These are phyloP conservation scores for Lampris megalopsis DNA, from an alignment of 2,113 vertebrate genomes.

Conservation along the genomic window DNA sequence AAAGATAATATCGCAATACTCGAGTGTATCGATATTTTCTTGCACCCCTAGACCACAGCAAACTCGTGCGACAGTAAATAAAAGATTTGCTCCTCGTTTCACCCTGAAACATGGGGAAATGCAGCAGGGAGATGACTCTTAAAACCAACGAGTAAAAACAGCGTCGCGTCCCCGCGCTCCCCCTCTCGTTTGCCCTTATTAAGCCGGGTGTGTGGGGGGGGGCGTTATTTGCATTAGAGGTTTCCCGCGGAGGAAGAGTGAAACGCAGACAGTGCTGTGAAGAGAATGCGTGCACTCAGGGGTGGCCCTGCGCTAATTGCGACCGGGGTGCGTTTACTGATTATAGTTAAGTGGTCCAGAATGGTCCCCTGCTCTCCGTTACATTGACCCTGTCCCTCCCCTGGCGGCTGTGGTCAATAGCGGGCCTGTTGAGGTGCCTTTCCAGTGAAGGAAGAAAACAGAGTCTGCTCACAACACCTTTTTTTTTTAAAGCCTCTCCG, in stretches of 20 bases:
- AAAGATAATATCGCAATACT: no score
- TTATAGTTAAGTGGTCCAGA: conserved; percentile 81
- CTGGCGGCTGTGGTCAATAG: conserved; percentile 73
- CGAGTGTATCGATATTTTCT: no score
- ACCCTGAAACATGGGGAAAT: not conserved
- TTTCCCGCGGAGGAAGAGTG: conserved; percentile 61
- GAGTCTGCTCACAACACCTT: conserved; percentile 13
- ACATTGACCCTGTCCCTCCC: conserved; percentile 75
- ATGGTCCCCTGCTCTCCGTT: conserved; percentile 83
- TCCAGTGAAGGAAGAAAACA: conserved; percentile 63
- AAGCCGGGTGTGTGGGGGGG: conserved; percentile 38
- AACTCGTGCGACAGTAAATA: not conserved
- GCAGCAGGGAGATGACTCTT: not conserved
- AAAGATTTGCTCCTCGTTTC: conserved; percentile 19
- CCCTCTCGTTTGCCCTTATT: conserved; percentile 42
- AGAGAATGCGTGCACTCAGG: conserved; percentile 64
- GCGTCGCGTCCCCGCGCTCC: conserved; percentile 14
- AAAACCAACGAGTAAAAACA: conserved; percentile 19
- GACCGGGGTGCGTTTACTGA: conserved; percentile 78
- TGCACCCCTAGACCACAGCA: not conserved
- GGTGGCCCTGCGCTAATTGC: conserved; percentile 77
- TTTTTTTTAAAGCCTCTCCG: not conserved
- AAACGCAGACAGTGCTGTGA: conserved; percentile 65
- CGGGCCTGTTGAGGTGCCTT: conserved; percentile 74
- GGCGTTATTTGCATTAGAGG: conserved; percentile 69